Conservation (phyloP, 1,140 invertebrate species). For the Antheraea pernyi region DNA sequence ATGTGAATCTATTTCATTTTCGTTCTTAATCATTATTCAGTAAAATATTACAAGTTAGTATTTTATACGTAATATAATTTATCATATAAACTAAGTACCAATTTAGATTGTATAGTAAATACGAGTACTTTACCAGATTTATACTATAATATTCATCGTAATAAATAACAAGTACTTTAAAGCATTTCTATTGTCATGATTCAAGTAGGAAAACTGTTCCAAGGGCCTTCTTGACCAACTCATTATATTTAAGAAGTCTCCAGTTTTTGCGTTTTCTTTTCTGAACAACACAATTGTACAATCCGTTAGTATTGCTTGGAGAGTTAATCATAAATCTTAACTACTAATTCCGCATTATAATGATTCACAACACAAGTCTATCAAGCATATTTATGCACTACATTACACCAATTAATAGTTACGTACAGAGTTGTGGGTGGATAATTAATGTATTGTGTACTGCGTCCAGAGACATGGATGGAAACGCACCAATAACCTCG, state of each 20-base stretch:
- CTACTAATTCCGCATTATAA: background rate
- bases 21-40: too few relatives aligned
- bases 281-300: background rate
- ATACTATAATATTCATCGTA: background rate
- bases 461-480: slow-evolving; percentile 46
- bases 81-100: background rate
- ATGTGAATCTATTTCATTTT: too few relatives aligned
- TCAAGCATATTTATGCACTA: background rate
- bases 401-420: background rate
- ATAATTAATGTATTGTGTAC: slow-evolving; percentile 23
- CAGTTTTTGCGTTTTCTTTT: background rate
- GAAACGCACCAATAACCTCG: slow-evolving; percentile 66
- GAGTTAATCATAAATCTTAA: background rate
- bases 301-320: background rate
- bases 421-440: slow-evolving; percentile 2
- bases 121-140: background rate
- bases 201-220: background rate
- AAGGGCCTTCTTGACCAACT: background rate
- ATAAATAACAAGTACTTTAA: background rate
- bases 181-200: background rate
- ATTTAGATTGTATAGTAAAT: background rate
- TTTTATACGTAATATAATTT: background rate
- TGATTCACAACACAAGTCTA: background rate
- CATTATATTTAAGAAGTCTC: background rate
- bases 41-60: background rate